Conservation (phyloP, 1,140 invertebrate species). For the Wiebesia pumilae region DNA sequence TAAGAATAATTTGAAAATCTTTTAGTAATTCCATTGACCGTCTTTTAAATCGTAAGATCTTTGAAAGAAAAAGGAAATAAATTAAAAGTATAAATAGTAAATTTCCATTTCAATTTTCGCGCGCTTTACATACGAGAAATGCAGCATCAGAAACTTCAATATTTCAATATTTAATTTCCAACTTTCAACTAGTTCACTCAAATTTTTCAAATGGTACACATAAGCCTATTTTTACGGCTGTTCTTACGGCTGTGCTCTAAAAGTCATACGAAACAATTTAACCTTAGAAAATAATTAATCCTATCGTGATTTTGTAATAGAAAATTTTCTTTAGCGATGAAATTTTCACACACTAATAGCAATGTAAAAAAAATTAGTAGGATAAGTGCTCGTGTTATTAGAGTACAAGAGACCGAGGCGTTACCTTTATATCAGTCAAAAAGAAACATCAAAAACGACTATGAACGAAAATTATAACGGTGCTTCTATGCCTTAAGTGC, state of each 20-base stretch:
- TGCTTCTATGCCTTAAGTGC: neutral
- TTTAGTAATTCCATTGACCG: too few species aligned
- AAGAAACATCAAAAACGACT: slow-evolving; percentile 7
- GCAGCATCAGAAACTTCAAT: neutral
- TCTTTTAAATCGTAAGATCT: too few species aligned
- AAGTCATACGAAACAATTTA: neutral
- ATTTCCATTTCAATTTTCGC: neutral
- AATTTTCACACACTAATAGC: neutral
- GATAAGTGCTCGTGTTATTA: neutral
- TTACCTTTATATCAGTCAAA: slow-evolving; percentile 33
- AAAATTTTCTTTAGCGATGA: neutral
- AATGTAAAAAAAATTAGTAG: neutral
- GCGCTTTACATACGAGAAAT: neutral
- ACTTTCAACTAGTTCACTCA: too few species aligned
- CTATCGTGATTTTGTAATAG: neutral
- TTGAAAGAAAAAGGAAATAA: too few species aligned
- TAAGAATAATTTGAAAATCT: too few species aligned
- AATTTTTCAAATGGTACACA: too few species aligned
- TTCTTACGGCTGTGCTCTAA: neutral
- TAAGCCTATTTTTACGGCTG: too few species aligned
- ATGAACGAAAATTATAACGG: slow-evolving; percentile 37
- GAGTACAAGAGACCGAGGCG: neutral
- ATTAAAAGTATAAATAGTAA: neutral
- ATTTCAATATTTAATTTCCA: neutral
- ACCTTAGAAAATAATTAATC: neutral